Evolutionary conservation across 2,113 vertebrate species (phyloP).

Genomic region (Ursus arctos): DNA sequence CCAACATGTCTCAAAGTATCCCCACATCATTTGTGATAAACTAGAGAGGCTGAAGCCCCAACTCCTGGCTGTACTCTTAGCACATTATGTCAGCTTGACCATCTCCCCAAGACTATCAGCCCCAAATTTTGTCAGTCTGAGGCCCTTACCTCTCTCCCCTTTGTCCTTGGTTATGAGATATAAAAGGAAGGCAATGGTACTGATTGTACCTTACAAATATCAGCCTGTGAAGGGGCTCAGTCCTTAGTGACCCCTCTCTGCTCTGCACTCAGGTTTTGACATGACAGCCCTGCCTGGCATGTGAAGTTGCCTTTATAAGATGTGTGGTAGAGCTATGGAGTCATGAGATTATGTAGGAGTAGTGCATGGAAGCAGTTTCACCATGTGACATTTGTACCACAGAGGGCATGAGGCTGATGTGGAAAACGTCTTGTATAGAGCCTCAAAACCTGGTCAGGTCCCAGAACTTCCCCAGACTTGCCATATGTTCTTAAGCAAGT

Average conservation of each 20-base stretch:
- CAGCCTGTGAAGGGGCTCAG: neutral
- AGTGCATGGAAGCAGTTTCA: neutral
- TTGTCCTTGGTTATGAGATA: neutral
- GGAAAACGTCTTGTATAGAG: neutral
- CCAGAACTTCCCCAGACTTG: neutral
- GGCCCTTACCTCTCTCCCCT: neutral
- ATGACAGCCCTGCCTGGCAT: neutral
- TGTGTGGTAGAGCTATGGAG: neutral
- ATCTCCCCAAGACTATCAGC: neutral
- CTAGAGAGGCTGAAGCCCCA: neutral
- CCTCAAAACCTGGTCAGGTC: neutral
- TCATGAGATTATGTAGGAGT: neutral
- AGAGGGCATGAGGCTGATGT: neutral
- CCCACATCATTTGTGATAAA: neutral
- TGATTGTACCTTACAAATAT: neutral
- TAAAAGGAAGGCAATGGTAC: neutral
- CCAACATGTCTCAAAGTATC: neutral
- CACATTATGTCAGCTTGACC: neutral
- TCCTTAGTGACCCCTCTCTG: neutral
- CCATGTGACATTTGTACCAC: neutral
- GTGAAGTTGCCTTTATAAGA: neutral
- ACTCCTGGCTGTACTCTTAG: neutral
- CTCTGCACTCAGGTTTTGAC: neutral
- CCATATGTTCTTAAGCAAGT: neutral
- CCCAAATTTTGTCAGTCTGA: neutral